These are phyloP conservation scores for Drosophila prosaltans DNA, from an alignment of 1,140 invertebrate genomes.

Conservation along the genomic window DNA sequence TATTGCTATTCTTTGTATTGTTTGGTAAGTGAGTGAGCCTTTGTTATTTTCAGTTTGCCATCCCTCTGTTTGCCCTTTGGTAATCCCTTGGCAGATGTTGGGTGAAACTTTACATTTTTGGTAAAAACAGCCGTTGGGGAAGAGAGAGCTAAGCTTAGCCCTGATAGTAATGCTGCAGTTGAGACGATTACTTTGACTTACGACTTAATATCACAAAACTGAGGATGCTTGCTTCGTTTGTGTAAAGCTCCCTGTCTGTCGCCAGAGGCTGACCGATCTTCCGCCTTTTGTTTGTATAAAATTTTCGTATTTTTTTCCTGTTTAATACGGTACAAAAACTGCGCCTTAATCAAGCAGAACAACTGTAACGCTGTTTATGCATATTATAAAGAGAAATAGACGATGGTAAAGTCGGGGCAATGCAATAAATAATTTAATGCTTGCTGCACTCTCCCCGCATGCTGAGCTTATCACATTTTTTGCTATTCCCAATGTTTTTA, in stretches of 20 bases:
- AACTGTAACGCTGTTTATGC: not conserved
- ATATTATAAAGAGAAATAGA: too few species aligned
- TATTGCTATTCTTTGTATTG: conserved; percentile 39
- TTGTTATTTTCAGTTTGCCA: conserved; percentile 12
- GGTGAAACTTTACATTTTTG: conserved; percentile 68
- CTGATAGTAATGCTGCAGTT: conserved; percentile 21
- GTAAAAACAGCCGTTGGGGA: too few species aligned
- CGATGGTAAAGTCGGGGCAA: too few species aligned
- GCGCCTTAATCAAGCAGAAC: conserved; percentile 53
- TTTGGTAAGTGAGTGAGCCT: conserved; percentile 56
- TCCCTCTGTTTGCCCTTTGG: not conserved
- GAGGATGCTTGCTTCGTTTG: not conserved
- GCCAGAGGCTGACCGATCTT: conserved; percentile 47
- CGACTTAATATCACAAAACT: conserved; percentile 8
- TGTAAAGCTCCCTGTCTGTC: not conserved
- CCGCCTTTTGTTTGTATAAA: conserved; percentile 34
- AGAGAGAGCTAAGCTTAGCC: not conserved
- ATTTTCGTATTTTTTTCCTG: conserved; percentile 33
- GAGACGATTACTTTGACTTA: conserved; percentile 42
- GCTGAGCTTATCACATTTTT: too few species aligned
- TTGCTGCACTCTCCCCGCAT: too few species aligned
- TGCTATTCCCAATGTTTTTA: too few species aligned
- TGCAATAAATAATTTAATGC: too few species aligned
- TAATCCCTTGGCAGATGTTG: conserved; percentile 20
- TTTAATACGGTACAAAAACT: conserved; percentile 18